Percentiles rank a stretch among this genome's conserved stretches.
These are phyloP conservation scores for Tenebrio molitor DNA, from an alignment of 1,140 invertebrate genomes.

Conservation along the genomic window DNA sequence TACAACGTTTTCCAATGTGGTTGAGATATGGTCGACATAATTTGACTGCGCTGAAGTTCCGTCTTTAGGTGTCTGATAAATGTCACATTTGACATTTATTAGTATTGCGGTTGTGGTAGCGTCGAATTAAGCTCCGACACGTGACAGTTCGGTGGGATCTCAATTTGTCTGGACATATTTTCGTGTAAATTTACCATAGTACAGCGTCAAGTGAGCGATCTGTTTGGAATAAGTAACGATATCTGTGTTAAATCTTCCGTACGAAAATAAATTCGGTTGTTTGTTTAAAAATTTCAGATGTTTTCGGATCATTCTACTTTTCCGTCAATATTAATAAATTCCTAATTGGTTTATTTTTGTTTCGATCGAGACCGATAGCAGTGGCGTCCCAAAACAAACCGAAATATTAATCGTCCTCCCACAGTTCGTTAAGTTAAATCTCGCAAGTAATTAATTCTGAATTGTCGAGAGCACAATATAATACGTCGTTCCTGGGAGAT, in stretches of 20 bases:
- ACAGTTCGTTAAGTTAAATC: conserved; percentile 27
- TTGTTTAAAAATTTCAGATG: conserved; percentile 19
- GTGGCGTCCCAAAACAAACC: background rate
- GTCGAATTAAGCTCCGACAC: conserved; percentile 12
- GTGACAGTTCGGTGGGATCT: conserved; percentile 11
- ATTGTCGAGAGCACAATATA: conserved; percentile 36
- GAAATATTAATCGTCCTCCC: conserved; percentile 29
- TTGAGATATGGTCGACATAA: background rate
- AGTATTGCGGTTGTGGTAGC: conserved; percentile 20
- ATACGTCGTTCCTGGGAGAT: conserved; percentile 4
- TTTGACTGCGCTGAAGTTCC: background rate
- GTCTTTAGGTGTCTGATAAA: conserved; percentile 23
- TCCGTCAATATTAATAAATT: too few relatives aligned
- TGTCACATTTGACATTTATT: conserved; percentile 17
- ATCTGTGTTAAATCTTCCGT: background rate
- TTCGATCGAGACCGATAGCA: background rate
- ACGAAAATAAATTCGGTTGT: conserved; percentile 11
- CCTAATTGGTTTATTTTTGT: conserved; percentile 21
- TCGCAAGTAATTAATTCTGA: conserved; percentile 27
- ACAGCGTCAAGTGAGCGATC: background rate
- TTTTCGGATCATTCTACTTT: conserved; percentile 14
- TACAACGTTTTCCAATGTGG: too few relatives aligned
- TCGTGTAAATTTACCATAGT: background rate
- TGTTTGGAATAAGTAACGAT: background rate
- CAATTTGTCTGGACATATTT: conserved; percentile 4